Base-by-base conservation (phyloP, 37 sponge, comb jelly and placozoan species). In the Crambe crambe region DNA sequence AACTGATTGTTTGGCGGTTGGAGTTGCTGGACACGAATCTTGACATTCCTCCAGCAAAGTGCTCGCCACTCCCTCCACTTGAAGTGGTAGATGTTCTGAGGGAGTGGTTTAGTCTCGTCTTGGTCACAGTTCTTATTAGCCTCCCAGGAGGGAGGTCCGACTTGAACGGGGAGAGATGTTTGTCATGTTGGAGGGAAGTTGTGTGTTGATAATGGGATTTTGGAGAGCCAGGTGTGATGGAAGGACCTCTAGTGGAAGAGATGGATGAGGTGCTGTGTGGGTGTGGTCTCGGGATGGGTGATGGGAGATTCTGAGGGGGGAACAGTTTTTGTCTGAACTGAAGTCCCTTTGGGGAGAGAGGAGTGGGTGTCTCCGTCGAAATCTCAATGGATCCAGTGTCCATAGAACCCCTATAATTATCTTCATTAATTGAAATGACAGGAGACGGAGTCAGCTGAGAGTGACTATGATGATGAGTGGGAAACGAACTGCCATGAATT, bases 341-440 rank as follows among this genome's bases (percentile, higher is more conserved):
- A 10, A 81, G 81, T 57, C 81, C 81, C 26, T 81, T 81, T 0
- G 81, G 81, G 0, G 81, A 81, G 63, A 81, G 81, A n/a, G 81
- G 81, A 17, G 81, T 72, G 31, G 81, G 81, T 2, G 81, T 30
- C 5, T 81, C 81, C 0, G 62, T 61, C 36, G 9, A 61, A 2
- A 78, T 22, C 12, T 78, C 78, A 30, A 66, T 15, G 9, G 66
- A 35, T 3, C 34, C 17, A 32, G 54, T 18, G 56, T 4, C 23
- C 44, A 43, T 29, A 2, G 27, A 40, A 36, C 41, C 57, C 22
- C 21, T 58, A 31, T 58, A 30, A 41, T 76, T 41, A 8, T 76
- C 76, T 1, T 76, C 62, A 29, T 34, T 76, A 62, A 76, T 21
- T 2, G 31, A 34, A 10, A 76, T 58, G 12, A 61, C 60, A 22